Conservation (phyloP, 2,888 invertebrate species). For the Acleris sparsana region DNA sequence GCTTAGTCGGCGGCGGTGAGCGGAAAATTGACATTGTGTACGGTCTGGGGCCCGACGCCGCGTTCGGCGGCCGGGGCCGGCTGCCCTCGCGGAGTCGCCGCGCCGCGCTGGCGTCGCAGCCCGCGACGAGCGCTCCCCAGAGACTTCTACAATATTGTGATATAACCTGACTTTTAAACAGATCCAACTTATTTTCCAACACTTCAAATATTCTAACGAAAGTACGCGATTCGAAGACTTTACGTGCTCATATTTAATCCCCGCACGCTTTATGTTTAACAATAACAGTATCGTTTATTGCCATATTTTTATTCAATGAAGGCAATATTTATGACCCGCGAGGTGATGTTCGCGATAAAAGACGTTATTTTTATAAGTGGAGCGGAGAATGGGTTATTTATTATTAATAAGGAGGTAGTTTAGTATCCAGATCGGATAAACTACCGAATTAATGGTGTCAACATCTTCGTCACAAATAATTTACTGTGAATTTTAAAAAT, state of each 20-base stretch:
- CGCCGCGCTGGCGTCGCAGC: conserved; percentile 5
- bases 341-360: conserved; percentile 52
- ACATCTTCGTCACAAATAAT: conserved; percentile 1
- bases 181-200: conserved; percentile 30
- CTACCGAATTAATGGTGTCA: neutral
- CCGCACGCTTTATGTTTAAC: conserved; percentile 44
- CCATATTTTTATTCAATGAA: conserved; percentile 57
- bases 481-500: neutral
- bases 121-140: conserved; percentile 11
- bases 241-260: conserved; percentile 39
- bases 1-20: conserved; percentile 81
- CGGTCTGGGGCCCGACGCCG: conserved; percentile 36
- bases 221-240: conserved; percentile 18
- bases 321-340: conserved; percentile 55
- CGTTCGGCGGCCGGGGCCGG: neutral
- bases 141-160: conserved; percentile 37
- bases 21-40: conserved; percentile 81
- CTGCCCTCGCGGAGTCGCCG: neutral
- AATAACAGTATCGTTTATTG: conserved; percentile 52
- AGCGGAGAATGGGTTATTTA: conserved; percentile 51
- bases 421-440: conserved; percentile 6
- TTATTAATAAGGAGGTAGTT: conserved; percentile 32
- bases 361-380: conserved; percentile 49
- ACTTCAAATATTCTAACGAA: conserved; percentile 35
- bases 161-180: conserved; percentile 36